phyloP scores from a whole-genome alignment of 1,140 invertebrate species.

The Trichoplusia ni region DNA sequence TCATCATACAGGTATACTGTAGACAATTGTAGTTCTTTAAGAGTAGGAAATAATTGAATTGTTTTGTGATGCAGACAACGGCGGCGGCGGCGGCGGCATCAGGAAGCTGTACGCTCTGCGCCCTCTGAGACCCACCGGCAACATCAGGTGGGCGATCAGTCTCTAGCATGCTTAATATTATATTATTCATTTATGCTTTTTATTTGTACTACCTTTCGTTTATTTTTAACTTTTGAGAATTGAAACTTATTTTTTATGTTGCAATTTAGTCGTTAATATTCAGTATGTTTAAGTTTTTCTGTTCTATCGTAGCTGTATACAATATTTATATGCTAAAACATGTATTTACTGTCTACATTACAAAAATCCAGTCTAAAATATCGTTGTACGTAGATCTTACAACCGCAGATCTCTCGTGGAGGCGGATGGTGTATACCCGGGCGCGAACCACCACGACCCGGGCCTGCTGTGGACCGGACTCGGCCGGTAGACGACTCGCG shows the following conservation, averaged over 20 bases:
- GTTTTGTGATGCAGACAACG: conserved; percentile 40
- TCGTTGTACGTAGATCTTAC: conserved; percentile 78
- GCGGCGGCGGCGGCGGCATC: conserved; percentile 62
- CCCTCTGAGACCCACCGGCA: conserved; percentile 66
- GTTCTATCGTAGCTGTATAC: background rate
- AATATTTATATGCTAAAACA: background rate
- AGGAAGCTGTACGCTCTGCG: conserved; percentile 65
- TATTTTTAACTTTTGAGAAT: background rate
- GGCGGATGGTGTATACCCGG: conserved; percentile 61
- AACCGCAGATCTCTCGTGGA: conserved; percentile 78
- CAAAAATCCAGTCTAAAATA: conserved; percentile 52
- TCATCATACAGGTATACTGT: too few relatives aligned
- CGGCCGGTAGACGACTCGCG: conserved; percentile 59
- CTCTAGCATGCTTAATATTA: too few relatives aligned
- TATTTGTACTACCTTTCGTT: background rate
- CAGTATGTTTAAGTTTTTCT: background rate
- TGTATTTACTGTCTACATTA: background rate
- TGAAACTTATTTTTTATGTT: too few relatives aligned
- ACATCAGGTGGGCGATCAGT: conserved; percentile 70
- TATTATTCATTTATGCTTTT: too few relatives aligned
- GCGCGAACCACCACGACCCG: conserved; percentile 73
- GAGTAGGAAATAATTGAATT: too few relatives aligned
- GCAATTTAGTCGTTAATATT: too few relatives aligned
- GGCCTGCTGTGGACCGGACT: conserved; percentile 76
- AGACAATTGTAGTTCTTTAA: too few relatives aligned